Base-by-base conservation (phyloP, 2,113 vertebrate genomes). In the Chrysemys picta region DNA sequence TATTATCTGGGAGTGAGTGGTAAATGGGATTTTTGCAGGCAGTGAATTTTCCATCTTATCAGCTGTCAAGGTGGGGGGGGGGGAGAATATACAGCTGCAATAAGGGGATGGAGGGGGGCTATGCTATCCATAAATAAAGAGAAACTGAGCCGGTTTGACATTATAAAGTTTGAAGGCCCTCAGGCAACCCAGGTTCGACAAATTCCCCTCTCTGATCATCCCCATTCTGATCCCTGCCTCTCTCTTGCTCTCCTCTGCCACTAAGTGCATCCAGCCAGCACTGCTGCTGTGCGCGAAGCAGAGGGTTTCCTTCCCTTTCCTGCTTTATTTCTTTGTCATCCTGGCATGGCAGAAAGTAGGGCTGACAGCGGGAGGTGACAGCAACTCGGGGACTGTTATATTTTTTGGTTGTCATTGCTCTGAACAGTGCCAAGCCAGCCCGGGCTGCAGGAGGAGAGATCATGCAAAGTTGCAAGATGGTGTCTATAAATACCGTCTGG, bases 81-180 rank as follows among this genome's bases (percentile, higher is more conserved):
- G 42, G 87, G 88, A 94, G 97, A 95, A 98, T 94, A 79, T 0
- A 17, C 89, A 72, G 86, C 69, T 13, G 80, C 88, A 91, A 95
- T 90, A 93, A 96, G 91, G 69, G 59, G n/a, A 80, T 35, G 80
- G 80, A 82, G 89, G 52, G 54, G 80, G 89, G 95, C 97, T 97
- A 97, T 95, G 97, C 93, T 92, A 96, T 95, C 96, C 96, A 97
- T 97, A 97, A 97, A 98, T 98, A 98, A 97, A 96, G 94, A 97
- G 96, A 97, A 98, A 96, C 11, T 54, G 92, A 84, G 88, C 91
- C 94, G 96, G 90, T 96, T 96, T 95, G 95, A 90, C 92, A 93
- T 94, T 96, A 97, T 96, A 97, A 97, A 97, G 96, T 97, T 97
- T 96, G 96, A 97, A 97, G 90, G 93, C 92, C 88, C 93, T 89